Base-by-base conservation (phyloP, 2,113 vertebrate genomes). In the Sterna hirundo region DNA sequence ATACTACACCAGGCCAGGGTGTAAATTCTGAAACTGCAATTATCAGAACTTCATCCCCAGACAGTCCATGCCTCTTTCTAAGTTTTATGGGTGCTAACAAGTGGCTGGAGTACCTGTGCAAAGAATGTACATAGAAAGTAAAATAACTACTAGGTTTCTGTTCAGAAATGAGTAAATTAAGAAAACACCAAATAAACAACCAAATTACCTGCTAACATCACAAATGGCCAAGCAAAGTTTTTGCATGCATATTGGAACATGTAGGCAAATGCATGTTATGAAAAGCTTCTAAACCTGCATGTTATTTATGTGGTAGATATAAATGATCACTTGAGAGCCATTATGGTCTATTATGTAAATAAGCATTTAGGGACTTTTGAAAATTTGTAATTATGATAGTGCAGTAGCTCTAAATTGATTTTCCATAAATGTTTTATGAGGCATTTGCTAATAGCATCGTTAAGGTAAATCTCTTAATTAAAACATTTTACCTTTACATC, bases 271-370 rank as follows among this genome's bases (percentile, higher is more conserved):
- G 4, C 11, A 13, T 4, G 6, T 64, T 78, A 40, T 36, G 38
- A 89, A 71, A 22, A 70, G 18, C 52, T 83, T 77, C 44, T 71
- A 76, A 90, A 81, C 17, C 23, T 52, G 27, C 17, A 18, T 54
- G 42, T 17, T 46, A 42, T 83, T 79, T 87, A 64, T 65, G 18
- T 94, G 47, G 29, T 47, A 72, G 57, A 26, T 72, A 40, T 52
- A 82, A 95, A 89, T 64, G 69, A 90, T 61, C 66, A 27, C 36
- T 87, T 82, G 84, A 91, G 77, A 91, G 25, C 40, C 70, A 88
- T 96, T 85, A 62, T n/a, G 11, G 30, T 85, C 66, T 94, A 74
- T 90, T 88, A 93, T 26, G 83, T 87, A 91, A 96, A 90, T 49
- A 85, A 79, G 34, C 52, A 72, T 94, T 91, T 68, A 96, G 36